phyloP scores from a whole-genome alignment of 2,113 vertebrate genomes.

The Hippocampus guttulatus region DNA sequence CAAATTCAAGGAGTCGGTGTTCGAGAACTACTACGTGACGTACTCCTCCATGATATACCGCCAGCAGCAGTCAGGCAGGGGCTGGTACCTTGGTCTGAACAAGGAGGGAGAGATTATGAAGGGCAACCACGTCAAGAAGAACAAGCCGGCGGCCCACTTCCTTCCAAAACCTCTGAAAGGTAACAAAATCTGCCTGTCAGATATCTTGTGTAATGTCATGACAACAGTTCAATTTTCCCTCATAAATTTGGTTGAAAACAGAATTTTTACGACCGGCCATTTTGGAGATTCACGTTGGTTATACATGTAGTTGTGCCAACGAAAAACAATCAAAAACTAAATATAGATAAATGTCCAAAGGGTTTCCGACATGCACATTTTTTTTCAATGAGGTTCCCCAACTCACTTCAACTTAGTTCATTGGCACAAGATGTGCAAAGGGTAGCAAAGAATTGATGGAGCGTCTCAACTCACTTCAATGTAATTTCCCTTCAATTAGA shows the following conservation, averaged over 20 bases:
- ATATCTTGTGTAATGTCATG: background rate
- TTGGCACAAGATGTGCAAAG: no score
- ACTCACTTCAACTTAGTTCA: no score
- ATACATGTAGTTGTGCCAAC: no score
- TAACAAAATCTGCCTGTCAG: conserved; percentile 48
- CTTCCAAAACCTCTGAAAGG: conserved; percentile 99
- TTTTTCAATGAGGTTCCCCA: no score
- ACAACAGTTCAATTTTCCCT: background rate
- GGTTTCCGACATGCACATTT: no score
- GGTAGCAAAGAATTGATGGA: no score
- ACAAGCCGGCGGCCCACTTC: conserved; percentile 97
- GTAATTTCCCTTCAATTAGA: no score
- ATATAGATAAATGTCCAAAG: no score
- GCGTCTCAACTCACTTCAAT: no score
- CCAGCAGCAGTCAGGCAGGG: conserved; percentile 95
- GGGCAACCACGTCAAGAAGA: conserved; percentile 99
- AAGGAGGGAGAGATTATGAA: conserved; percentile 99
- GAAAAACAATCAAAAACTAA: no score
- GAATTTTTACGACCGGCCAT: background rate
- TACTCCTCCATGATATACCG: conserved; percentile 99
- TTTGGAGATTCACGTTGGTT: no score
- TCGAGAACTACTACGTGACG: conserved; percentile 99
- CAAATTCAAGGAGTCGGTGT: conserved; percentile 99
- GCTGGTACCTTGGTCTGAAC: conserved; percentile 98
- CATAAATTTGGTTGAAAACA: background rate